Conservation (phyloP, 2,797 vertebrate species). For the Champsocephalus gunnari region DNA sequence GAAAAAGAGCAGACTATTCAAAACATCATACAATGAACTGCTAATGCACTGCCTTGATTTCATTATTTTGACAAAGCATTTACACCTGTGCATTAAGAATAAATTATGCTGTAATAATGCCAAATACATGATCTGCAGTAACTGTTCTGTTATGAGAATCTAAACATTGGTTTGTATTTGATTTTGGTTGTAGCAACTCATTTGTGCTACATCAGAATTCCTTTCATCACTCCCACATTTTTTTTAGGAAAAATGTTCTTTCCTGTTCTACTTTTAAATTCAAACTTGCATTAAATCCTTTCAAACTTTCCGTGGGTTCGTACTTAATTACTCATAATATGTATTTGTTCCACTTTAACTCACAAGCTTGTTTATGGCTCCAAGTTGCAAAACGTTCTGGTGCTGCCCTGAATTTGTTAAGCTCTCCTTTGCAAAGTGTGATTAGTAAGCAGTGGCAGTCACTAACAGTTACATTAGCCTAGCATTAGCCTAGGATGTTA, state of each 20-base stretch:
- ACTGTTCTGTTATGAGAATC: background rate
- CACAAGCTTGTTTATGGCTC: conserved; percentile 9
- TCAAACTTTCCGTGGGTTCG: background rate
- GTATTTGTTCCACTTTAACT: conserved; percentile 14
- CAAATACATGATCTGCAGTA: background rate
- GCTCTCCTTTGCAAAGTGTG: background rate
- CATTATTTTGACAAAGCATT: conserved; percentile 9
- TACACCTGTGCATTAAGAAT: conserved; percentile 21
- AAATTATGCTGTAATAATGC: conserved; percentile 11
- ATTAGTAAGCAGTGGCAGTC: conserved; percentile 22
- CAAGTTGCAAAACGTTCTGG: conserved; percentile 3
- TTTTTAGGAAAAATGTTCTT: background rate
- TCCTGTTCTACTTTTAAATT: background rate
- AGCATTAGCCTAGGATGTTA: conserved; percentile 13
- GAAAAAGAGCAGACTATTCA: conserved; percentile 10
- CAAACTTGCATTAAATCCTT: background rate
- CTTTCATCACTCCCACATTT: conserved; percentile 2
- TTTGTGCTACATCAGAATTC: background rate
- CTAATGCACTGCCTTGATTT: conserved; percentile 13
- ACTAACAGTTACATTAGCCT: conserved; percentile 22
- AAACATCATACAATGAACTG: conserved; percentile 20
- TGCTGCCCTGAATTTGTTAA: background rate
- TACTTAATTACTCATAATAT: conserved; percentile 15
- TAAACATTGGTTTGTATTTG: background rate
- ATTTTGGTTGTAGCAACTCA: background rate